These are phyloP conservation scores for Graphium colonna DNA, from an alignment of 2,888 invertebrate genomes.

Conservation along the genomic window DNA sequence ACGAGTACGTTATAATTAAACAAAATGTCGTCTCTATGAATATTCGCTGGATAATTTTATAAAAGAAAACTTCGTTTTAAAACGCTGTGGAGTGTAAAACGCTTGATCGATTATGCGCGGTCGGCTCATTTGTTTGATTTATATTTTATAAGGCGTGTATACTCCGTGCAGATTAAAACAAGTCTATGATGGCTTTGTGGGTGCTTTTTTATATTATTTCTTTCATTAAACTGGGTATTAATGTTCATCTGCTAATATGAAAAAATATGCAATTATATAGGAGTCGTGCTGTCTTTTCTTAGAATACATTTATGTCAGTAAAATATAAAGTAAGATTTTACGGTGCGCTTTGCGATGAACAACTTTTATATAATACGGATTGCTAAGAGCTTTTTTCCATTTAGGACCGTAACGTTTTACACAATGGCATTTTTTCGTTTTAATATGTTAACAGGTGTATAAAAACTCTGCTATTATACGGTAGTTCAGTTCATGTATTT, in stretches of 20 bases:
- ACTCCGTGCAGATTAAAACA: slow-evolving; percentile 24
- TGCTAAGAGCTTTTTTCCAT: no score
- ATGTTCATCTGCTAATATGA: slow-evolving; percentile 8
- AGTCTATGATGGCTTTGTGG: slow-evolving; percentile 22
- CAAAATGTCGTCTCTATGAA: slow-evolving; percentile 42
- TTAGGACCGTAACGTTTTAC: no score
- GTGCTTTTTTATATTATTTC: slow-evolving; percentile 8
- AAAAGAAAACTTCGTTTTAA: slow-evolving; percentile 13
- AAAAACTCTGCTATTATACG: background rate
- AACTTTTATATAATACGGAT: background rate
- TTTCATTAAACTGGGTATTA: slow-evolving; percentile 10
- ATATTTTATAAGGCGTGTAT: slow-evolving; percentile 25
- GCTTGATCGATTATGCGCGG: slow-evolving; percentile 28
- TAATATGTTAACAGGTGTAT: no score
- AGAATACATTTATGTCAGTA: background rate
- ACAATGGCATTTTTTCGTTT: background rate
- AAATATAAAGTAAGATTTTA: slow-evolving; percentile 1
- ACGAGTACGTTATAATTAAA: slow-evolving; percentile 47
- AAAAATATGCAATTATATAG: background rate
- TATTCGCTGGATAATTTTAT: slow-evolving; percentile 34
- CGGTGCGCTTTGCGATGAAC: background rate
- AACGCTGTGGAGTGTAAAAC: slow-evolving; percentile 8
- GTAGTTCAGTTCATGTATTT: slow-evolving; percentile 9
- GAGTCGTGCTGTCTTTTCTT: background rate
- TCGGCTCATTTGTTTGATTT: slow-evolving; percentile 26